Conservation (phyloP, 2,113 vertebrate species). For the Toxotes chatareus region DNA sequence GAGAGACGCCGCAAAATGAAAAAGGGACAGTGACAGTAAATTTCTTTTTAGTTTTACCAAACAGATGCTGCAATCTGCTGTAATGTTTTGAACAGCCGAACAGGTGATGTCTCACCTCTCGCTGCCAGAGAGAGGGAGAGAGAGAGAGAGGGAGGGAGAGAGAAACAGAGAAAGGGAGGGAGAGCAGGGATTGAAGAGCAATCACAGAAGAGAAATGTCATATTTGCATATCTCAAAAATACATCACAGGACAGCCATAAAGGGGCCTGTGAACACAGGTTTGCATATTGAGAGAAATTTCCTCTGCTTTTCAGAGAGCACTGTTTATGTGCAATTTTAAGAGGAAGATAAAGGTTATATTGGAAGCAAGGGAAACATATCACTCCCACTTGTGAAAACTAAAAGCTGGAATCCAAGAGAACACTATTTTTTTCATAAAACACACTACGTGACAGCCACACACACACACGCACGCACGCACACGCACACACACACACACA, state of each 20-base stretch:
- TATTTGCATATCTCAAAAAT: conserved; percentile 80
- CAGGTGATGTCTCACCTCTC: conserved; percentile 63
- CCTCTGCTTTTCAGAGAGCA: conserved; percentile 48
- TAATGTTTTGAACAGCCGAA: conserved; percentile 50
- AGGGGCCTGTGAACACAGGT: conserved; percentile 63
- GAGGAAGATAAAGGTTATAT: conserved; percentile 70
- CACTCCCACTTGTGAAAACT: conserved; percentile 29
- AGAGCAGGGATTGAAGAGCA: conserved; percentile 54
- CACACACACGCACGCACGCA: conserved; percentile 3
- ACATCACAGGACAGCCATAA: conserved; percentile 70
- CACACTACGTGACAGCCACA: not conserved
- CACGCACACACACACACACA: conserved; percentile 1
- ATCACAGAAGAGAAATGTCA: conserved; percentile 76
- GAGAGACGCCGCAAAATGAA: not conserved
- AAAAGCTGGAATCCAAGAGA: conserved; percentile 19
- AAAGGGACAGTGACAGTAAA: conserved; percentile 2
- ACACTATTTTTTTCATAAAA: conserved; percentile 17
- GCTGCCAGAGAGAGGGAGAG: not conserved
- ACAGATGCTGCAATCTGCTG: conserved; percentile 42
- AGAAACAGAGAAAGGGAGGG: not conserved
- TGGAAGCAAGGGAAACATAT: conserved; percentile 45
- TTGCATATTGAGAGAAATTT: conserved; percentile 74
- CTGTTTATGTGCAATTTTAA: conserved; percentile 70
- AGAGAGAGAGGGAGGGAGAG: not conserved
- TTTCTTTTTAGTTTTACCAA: conserved; percentile 15